A percentile compares a stretch with the other conserved stretches of the same genome.
Conservation (phyloP, 2,113 vertebrate genomes). For the Phyllostomus discolor region DNA sequence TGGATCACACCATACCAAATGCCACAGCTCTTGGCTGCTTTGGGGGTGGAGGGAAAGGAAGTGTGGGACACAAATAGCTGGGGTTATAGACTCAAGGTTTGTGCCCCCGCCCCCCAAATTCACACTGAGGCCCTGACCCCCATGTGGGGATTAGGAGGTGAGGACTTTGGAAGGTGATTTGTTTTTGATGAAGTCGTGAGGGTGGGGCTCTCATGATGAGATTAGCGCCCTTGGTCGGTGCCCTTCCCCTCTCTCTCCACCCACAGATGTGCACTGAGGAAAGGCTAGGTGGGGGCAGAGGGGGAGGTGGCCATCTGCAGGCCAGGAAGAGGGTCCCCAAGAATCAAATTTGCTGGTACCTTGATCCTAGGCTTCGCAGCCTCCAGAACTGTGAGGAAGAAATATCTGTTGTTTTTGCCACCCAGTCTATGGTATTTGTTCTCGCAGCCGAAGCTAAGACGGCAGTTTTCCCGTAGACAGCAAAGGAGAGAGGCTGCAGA, state of each 20-base stretch:
- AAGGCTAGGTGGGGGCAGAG: neutral
- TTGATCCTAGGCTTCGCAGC: neutral
- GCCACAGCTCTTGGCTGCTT: neutral
- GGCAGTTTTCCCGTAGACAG: neutral
- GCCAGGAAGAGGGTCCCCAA: neutral
- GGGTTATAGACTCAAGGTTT: neutral
- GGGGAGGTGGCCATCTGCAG: neutral
- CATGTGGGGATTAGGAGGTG: neutral
- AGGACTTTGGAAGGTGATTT: neutral
- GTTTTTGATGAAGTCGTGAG: neutral
- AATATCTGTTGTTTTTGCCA: neutral
- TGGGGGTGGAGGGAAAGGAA: neutral
- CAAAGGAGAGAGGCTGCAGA: neutral
- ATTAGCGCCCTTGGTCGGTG: neutral
- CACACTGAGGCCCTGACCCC: neutral
- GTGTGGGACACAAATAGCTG: neutral
- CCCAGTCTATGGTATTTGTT: neutral
- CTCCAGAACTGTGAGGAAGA: neutral
- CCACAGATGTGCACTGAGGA: neutral
- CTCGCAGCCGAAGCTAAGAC: neutral
- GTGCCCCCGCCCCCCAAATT: neutral
- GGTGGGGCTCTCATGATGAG: neutral
- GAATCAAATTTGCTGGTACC: neutral
- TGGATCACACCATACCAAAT: neutral
- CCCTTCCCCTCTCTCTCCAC: neutral